These are phyloP conservation scores for Laspeyria flexula DNA, from an alignment of 2,888 invertebrate genomes.

Conservation along the genomic window DNA sequence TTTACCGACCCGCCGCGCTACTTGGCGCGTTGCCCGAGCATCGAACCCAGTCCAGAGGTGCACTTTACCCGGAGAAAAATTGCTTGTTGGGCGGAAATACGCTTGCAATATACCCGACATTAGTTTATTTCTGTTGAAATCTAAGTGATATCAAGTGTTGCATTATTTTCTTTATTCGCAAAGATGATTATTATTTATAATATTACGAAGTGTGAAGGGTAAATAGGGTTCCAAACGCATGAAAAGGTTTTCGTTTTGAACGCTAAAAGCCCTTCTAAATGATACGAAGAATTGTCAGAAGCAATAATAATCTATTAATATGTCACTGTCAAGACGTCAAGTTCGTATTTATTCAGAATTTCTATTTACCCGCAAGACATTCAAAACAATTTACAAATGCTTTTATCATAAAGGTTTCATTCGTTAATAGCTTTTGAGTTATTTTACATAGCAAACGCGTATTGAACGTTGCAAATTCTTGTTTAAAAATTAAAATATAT, in stretches of 20 bases:
- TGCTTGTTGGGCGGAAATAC: slow-evolving; percentile 56
- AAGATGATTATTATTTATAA: neutral
- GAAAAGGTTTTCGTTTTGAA: slow-evolving; percentile 1
- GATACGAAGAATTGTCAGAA: slow-evolving; percentile 5
- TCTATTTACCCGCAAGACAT: slow-evolving; percentile 12
- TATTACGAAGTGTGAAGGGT: neutral
- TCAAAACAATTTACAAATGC: slow-evolving; percentile 20
- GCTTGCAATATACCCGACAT: slow-evolving; percentile 39
- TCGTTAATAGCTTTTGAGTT: neutral
- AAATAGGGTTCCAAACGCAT: neutral
- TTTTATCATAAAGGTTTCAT: slow-evolving; percentile 15
- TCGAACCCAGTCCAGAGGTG: slow-evolving; percentile 66
- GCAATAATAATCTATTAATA: slow-evolving; percentile 13
- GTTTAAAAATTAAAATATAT: neutral
- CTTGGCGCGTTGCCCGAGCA: slow-evolving; percentile 76
- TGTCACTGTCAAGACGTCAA: slow-evolving; percentile 21
- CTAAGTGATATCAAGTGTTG: neutral
- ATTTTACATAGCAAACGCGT: slow-evolving; percentile 4
- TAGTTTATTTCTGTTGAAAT: slow-evolving; percentile 37
- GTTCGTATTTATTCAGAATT: slow-evolving; percentile 14
- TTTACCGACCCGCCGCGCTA: slow-evolving; percentile 71
- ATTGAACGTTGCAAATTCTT: neutral
- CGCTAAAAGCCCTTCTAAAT: slow-evolving; percentile 7
- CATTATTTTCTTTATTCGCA: no score
- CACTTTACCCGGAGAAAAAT: slow-evolving; percentile 70